Percentiles rank a stretch among this genome's conserved stretches.
Conservation (phyloP, 2,888 invertebrate species). For the Iselma pallidipennis region DNA sequence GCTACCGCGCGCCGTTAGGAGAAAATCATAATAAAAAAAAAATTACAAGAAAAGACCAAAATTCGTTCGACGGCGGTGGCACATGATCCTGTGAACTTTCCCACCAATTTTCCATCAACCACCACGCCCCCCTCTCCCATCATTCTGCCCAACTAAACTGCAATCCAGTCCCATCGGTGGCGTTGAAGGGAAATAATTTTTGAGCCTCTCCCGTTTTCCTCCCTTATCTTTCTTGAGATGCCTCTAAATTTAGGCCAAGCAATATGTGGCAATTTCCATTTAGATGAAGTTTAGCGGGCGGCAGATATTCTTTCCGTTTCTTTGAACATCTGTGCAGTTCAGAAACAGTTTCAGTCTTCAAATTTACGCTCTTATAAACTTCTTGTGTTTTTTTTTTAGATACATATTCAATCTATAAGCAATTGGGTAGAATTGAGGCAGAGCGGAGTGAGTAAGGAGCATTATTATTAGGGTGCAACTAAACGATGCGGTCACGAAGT, state of each 20-base stretch:
- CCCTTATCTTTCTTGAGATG: slow-evolving; percentile 27
- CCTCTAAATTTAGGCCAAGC: slow-evolving; percentile 37
- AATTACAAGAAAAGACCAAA: no score
- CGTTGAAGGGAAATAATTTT: neutral
- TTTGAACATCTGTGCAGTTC: slow-evolving; percentile 44
- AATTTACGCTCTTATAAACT: slow-evolving; percentile 31
- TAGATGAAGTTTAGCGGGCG: slow-evolving; percentile 45
- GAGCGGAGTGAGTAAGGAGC: no score
- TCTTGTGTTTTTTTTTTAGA: slow-evolving; percentile 20
- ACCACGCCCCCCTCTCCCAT: no score
- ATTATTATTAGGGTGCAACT: no score
- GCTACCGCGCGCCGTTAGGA: no score
- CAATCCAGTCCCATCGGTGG: neutral
- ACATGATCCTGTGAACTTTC: no score
- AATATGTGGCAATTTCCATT: slow-evolving; percentile 49
- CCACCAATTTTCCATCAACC: no score
- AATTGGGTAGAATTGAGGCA: slow-evolving; percentile 9
- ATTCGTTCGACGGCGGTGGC: no score
- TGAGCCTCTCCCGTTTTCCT: neutral
- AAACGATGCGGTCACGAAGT: neutral
- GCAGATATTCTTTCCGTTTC: slow-evolving; percentile 41
- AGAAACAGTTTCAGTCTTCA: slow-evolving; percentile 34
- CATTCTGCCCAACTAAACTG: neutral
- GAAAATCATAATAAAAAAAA: no score
- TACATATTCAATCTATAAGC: slow-evolving; percentile 9